phyloP scores from a whole-genome alignment of 2,113 vertebrate genomes.

The Nesoenas mayeri region DNA sequence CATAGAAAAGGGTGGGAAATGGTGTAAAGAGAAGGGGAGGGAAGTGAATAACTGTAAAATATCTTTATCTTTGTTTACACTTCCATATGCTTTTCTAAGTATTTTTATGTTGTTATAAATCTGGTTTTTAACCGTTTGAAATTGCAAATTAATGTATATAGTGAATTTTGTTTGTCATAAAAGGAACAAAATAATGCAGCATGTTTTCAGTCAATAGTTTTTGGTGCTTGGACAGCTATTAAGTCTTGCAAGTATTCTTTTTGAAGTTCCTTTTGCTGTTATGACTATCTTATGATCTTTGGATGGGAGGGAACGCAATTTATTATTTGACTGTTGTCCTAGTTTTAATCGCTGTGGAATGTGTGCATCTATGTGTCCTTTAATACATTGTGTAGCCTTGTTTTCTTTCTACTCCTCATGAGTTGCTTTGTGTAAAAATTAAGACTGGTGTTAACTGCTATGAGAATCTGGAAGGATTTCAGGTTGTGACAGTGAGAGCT shows the following conservation, averaged over 20 bases:
- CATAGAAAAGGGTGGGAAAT: not conserved
- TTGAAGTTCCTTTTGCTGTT: not conserved
- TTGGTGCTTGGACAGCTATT: not conserved
- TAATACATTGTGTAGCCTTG: not conserved
- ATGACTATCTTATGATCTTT: not conserved
- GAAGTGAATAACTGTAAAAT: not conserved
- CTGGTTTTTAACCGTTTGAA: slow-evolving; percentile 42
- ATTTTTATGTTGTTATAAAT: not conserved
- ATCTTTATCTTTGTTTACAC: not conserved
- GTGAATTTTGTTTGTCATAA: slow-evolving; percentile 60
- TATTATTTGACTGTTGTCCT: not conserved
- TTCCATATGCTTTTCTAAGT: not conserved
- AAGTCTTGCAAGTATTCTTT: not conserved
- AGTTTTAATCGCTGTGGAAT: not conserved
- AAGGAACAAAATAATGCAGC: slow-evolving; percentile 36
- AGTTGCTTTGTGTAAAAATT: not conserved
- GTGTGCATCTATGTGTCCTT: not conserved
- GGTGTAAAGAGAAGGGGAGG: not conserved
- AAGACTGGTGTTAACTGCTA: not conserved
- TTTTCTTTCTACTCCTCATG: not conserved
- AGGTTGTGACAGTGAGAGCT: not conserved
- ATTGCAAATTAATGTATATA: slow-evolving; percentile 33
- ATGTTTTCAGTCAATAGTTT: slow-evolving; percentile 35
- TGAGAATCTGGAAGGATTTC: not conserved
- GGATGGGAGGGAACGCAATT: not conserved